Base-by-base conservation (phyloP, 1,140 invertebrate species). In the Oryctes rhinoceros region DNA sequence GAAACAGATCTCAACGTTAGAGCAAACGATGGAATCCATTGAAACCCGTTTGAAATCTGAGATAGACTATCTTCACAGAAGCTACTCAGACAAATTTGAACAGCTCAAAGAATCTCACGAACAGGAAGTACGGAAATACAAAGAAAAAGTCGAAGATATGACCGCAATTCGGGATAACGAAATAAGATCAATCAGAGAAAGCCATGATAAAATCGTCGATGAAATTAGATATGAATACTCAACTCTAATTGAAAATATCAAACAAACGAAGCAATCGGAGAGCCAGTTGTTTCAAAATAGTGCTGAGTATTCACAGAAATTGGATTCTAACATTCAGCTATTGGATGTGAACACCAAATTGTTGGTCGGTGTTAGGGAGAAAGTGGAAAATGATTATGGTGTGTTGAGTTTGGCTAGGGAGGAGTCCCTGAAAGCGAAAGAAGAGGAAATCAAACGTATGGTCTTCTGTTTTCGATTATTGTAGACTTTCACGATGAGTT, bases 1-100 rank as follows among this genome's bases (percentile, higher is more conserved):
- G 80, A 90, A 90, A 82, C 89, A 90, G 84, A 82, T 90, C 0
- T 83, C 85, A 71, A 83, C 89, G 0, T 75, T 90, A 11, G 89
- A 90, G 82, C 85, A 89, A 67, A 87, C 88, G 44, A 81, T 87
- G 71, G 83, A 85, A 24, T 84, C 85, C 0, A 80, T 89, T 0
- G 89, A 90, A 81, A 84, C 86, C 75, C 87, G 89, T 9, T 81
- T 90, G 4, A 87, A 88, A 79, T 78, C 79, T 4, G 89, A 90
- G 78, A 83, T 89, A 18, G 83, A 83, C 44, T 85, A 85, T 5
- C 15, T 87, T 1, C 78, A 83, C 0, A 83, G 86, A 30, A 84
- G 85, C 44, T 87, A 88, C 79, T 81, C 82, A 2, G 85, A 87
- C 0, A 90, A 89, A 81, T n/a, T 87, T 4, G 81, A 84, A 30